Percentiles rank a stretch among this genome's conserved stretches.
phyloP scores from a whole-genome alignment of 2,797 vertebrate genomes.

The Melanotaenia pygmaea region DNA sequence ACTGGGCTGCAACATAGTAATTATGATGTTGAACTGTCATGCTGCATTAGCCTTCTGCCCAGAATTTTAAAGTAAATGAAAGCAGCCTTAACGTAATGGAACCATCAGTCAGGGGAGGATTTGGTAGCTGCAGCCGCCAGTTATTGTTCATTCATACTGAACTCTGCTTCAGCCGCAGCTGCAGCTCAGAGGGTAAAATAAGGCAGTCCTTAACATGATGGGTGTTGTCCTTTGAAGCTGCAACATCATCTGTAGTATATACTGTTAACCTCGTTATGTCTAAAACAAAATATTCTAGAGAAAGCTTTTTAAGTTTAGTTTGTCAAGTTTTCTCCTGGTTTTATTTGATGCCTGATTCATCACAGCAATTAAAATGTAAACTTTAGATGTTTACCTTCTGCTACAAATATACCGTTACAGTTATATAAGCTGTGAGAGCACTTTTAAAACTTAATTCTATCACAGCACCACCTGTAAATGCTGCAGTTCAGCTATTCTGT shows the following conservation, averaged over 20 bases:
- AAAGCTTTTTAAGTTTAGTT: too few relatives aligned
- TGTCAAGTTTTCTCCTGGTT: not conserved
- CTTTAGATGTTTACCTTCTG: too few relatives aligned
- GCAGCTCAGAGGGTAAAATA: constrained; percentile 41
- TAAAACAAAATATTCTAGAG: too few relatives aligned
- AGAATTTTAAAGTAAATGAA: constrained; percentile 35
- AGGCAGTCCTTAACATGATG: constrained; percentile 17
- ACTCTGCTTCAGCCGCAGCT: constrained; percentile 40
- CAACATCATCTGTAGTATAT: not conserved
- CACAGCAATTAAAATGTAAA: too few relatives aligned
- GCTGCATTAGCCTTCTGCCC: constrained; percentile 15
- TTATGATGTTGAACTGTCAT: constrained; percentile 36
- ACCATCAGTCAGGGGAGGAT: constrained; percentile 45
- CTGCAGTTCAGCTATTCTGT: not conserved
- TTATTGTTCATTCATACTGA: constrained; percentile 78
- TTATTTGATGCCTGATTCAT: not conserved
- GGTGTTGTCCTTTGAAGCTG: constrained; percentile 4
- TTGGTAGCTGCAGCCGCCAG: constrained; percentile 63
- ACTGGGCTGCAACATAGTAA: constrained; percentile 6
- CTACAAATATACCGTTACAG: too few relatives aligned
- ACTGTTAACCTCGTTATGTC: not conserved
- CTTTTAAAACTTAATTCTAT: too few relatives aligned
- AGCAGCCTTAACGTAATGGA: constrained; percentile 56
- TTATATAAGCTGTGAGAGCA: too few relatives aligned
- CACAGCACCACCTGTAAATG: not conserved